Base-by-base conservation (phyloP, 2,888 invertebrate genomes). In the Iselma pallidipennis region DNA sequence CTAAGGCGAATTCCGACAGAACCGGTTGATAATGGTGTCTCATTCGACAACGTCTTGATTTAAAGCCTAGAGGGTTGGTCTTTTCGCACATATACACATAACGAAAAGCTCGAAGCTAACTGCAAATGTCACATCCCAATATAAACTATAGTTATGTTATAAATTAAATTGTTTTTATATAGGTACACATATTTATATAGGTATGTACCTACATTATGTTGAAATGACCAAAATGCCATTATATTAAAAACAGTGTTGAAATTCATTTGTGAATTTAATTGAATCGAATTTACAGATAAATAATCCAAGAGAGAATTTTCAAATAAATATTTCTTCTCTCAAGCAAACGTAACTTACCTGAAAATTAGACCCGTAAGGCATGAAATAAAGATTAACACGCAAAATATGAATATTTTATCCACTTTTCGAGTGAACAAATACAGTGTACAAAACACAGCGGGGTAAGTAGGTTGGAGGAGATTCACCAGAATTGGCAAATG, bases 31-130 rank as follows among this genome's bases (percentile, higher is more conserved):
- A 76, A 76, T 73, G 72, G 75, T 75, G 76, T 74, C 42, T 42
- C 74, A 70, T 75, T 76, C 74, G 75, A 76, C 73, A 71, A 69
- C 69, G 71, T 66, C 74, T 73, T 75, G 75, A 76, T 76, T 74
- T 75, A 76, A 68, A 61, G 66, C 67, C 4, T 9, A 4, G 21
- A 42, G 21, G 42, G 42, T 42, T 16, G 19, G 19, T 42, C 19
- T 42, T 42, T 42, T 6, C 10, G 16, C 42, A 37, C 16, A 21
- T 42, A 19, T 10, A 42, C 42, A 42, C 19, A n/a, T n/a, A 42
- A 42, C 16, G 19, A 4, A 42, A 21, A 42, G 19, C 42, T 10
- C 3, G 10, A 42, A 42, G 42, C 42, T 42, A 19, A 42, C 3
- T 10, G 42, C 10, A 19, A 42, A 42, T 19, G 21, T 42, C 10